A percentile compares a stretch with the other conserved stretches of the same genome.
Evolutionary conservation across 2,113 vertebrate species (phyloP).

Genomic region (Kryptolebias marmoratus): DNA sequence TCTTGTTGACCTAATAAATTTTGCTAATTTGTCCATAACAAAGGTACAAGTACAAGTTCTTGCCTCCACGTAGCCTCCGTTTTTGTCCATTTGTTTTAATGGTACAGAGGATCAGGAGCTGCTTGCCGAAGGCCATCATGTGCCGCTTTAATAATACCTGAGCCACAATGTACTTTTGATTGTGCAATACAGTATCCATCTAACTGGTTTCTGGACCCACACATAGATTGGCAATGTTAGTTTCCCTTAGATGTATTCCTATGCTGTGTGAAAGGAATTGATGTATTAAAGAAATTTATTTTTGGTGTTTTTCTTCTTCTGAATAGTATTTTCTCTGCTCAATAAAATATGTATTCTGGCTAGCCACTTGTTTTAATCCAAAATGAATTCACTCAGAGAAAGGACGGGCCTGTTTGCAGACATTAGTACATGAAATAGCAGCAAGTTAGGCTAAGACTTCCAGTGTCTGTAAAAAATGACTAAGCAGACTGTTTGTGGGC

Average conservation of each 20-base stretch:
- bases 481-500: slow-evolving; percentile 43
- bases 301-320: slow-evolving; percentile 77
- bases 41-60: background rate
- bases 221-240: slow-evolving; percentile 36
- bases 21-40: slow-evolving; percentile 30
- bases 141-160: slow-evolving; percentile 42
- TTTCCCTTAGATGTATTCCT: slow-evolving; percentile 60
- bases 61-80: slow-evolving; percentile 35
- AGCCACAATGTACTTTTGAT: slow-evolving; percentile 35
- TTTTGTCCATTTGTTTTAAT: slow-evolving; percentile 16
- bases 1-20: slow-evolving; percentile 23
- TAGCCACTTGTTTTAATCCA: slow-evolving; percentile 49
- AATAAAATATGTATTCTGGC: slow-evolving; percentile 83
- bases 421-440: background rate
- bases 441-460: slow-evolving; percentile 11
- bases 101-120: slow-evolving; percentile 29
- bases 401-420: background rate
- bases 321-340: slow-evolving; percentile 82
- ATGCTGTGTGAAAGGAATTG: slow-evolving; percentile 43
- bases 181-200: slow-evolving; percentile 36
- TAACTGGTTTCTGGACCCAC: slow-evolving; percentile 16
- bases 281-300: slow-evolving; percentile 76
- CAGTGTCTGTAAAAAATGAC: slow-evolving; percentile 14
- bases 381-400: too few relatives aligned
- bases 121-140: slow-evolving; percentile 15